Evolutionary conservation across 2,113 vertebrate species (phyloP).

Genomic region (Geothlypis trichas): DNA sequence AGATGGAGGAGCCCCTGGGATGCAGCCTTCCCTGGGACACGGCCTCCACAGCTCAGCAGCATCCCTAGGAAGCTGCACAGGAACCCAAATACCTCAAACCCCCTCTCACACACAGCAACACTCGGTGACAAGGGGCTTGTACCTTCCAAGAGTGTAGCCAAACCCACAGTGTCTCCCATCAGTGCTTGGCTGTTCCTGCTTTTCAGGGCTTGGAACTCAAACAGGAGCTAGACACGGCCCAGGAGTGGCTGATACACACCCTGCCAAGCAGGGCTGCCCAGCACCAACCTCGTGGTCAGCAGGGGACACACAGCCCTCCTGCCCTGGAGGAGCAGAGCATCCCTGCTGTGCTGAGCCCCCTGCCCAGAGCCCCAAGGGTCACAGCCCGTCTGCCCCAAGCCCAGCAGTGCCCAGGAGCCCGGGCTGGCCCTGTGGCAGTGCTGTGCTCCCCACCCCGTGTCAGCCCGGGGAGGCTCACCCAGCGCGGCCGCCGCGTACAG

Average conservation of each 20-base stretch:
- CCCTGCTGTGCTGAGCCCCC: background rate
- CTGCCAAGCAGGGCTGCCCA: background rate
- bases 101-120: accelerated
- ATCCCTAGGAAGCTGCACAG: background rate
- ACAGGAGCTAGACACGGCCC: background rate
- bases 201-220: background rate
- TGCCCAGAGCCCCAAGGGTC: background rate
- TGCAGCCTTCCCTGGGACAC: background rate
- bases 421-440: accelerated
- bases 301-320: no score
- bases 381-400: no score
- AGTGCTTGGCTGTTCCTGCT: accelerated
- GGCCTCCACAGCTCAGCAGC: background rate
- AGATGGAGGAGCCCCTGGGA: background rate
- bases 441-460: background rate
- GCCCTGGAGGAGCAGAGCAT: background rate
- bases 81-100: accelerated
- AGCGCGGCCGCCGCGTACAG: conserved; percentile 86
- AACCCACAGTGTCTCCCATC: accelerated
- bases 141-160: background rate
- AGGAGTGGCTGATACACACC: background rate
- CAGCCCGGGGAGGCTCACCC: conserved; percentile 67
- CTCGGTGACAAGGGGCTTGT: accelerated
- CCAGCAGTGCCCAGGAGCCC: background rate
- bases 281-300: accelerated